Base-by-base conservation (phyloP, 2,113 vertebrate species). In the Entelurus aequoreus region DNA sequence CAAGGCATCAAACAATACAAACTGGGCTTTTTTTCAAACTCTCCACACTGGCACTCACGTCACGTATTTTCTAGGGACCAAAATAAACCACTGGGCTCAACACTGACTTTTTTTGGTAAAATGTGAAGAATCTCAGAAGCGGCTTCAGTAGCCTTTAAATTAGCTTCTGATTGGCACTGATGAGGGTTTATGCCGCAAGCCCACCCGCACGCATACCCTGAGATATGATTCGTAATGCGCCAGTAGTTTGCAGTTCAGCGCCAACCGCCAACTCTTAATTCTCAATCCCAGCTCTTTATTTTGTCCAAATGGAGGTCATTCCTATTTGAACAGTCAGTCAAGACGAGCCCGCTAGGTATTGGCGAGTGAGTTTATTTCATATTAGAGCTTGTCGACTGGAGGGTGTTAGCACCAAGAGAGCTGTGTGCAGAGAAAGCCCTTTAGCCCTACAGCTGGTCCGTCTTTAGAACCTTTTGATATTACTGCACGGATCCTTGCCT, bases 401-500 rank as follows among this genome's bases (percentile, higher is more conserved):
- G 77, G 71, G 76, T 60, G 69, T 78, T 80, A 68, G 79, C 60
- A 65, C 76, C 60, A 60, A 5, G 54, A 72, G 71, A 70, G 62
- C 42, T 19, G 46, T 40, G 53, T n/a, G 65, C 61, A 56, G 48
- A 69, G 79, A 28, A 28, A 28, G 2, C 28, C 76, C 75, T 74
- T 59, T 16, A 69, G 62, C 54, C 78, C 77, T 54, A 60, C 73
- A 68, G 77, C 77, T 80, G 72, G 60, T 80, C 78, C 66, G 75
- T 85, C 77, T 85, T 83, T 85, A 72, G 76, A 80, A 78, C 62
- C 66, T 85, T 88, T 87, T 88, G 82, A 88, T 87, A 88, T 79
- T 66, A 74, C 68, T 59, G 66, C 63, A 73, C 58, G 61, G 73
- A 60, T 75, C 67, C 61, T 82, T n/a, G 66, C 82, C 84, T 70